These are phyloP conservation scores for Mesorhabditis belari DNA, from an alignment of 2,888 invertebrate genomes.

Conservation along the genomic window DNA sequence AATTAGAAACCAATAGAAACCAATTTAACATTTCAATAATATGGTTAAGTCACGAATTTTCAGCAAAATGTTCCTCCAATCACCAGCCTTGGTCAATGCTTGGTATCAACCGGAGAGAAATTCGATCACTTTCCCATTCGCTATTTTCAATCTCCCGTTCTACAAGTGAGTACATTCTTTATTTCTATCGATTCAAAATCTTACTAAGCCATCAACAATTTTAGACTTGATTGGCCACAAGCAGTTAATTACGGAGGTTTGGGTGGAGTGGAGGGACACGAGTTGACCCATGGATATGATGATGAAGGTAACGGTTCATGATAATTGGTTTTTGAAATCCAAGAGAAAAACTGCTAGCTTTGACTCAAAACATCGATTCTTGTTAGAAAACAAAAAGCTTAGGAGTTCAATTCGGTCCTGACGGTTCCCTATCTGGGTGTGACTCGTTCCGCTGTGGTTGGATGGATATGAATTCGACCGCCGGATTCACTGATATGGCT, in stretches of 20 bases:
- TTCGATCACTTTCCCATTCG: constrained; percentile 49
- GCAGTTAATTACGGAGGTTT: constrained; percentile 48
- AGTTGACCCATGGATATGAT: constrained; percentile 47
- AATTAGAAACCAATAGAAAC: background rate
- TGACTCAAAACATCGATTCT: no score
- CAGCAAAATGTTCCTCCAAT: constrained; percentile 36
- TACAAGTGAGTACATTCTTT: constrained; percentile 18
- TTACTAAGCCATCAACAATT: background rate
- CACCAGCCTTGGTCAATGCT: constrained; percentile 49
- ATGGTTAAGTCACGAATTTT: background rate
- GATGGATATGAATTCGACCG: constrained; percentile 32
- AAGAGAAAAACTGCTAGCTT: no score
- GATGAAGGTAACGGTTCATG: constrained; percentile 24
- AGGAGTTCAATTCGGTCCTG: constrained; percentile 44
- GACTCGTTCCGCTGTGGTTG: constrained; percentile 30
- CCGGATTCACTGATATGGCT: constrained; percentile 47
- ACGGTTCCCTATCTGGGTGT: constrained; percentile 36
- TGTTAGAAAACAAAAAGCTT: background rate
- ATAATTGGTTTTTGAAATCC: background rate
- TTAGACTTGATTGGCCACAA: constrained; percentile 38
- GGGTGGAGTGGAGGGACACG: constrained; percentile 48
- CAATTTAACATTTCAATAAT: background rate
- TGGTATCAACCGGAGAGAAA: constrained; percentile 49
- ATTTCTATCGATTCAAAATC: background rate
- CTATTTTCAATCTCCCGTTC: constrained; percentile 42